Evolutionary conservation across 2,888 invertebrate species (phyloP).

Genomic region (Patella pellucida): DNA sequence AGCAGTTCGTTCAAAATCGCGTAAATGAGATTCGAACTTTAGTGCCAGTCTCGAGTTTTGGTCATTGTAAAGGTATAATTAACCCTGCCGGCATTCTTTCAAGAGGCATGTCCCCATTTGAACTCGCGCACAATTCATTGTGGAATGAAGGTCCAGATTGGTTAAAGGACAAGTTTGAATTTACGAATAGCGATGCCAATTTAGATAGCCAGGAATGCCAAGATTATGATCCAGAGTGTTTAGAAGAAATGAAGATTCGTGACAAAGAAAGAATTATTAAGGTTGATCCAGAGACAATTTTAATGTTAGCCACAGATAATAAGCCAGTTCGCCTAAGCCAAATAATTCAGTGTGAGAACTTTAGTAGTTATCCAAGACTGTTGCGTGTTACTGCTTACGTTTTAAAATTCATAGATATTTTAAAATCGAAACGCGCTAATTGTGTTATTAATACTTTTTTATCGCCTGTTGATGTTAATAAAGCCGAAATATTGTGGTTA

Average conservation of each 20-base stretch:
- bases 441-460: too few relatives aligned
- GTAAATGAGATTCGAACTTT: neutral
- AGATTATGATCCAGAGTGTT: neutral
- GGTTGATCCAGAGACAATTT: neutral
- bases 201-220: neutral
- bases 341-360: too few relatives aligned
- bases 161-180: neutral
- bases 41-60: neutral
- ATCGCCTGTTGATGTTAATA: too few relatives aligned
- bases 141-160: neutral
- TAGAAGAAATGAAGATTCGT: slow-evolving; percentile 10
- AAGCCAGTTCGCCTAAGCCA: neutral
- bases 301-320: neutral
- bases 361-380: too few relatives aligned
- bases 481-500: too few relatives aligned
- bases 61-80: neutral
- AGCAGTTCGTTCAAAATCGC: slow-evolving; percentile 1
- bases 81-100: neutral
- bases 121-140: neutral
- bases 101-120: slow-evolving; percentile 1
- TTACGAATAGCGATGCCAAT: neutral
- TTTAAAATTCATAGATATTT: too few relatives aligned
- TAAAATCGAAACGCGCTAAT: too few relatives aligned
- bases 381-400: too few relatives aligned
- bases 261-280: neutral